Conservation (phyloP, 23 tunicate genomes). For the Corella eumyota region DNA sequence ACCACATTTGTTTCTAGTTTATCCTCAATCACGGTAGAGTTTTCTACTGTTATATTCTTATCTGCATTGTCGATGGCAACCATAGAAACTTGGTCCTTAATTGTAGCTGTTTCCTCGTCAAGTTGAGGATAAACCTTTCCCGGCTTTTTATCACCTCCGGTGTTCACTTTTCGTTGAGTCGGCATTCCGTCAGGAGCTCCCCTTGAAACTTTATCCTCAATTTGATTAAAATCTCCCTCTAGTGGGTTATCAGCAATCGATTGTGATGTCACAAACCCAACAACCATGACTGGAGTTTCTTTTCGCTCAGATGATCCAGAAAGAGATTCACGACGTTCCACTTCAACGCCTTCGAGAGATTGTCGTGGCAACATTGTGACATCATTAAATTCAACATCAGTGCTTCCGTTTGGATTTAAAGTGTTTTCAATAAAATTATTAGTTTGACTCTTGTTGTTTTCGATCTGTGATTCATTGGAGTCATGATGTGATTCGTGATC, state of each 20-base stretch:
- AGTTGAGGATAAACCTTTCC: too few relatives aligned
- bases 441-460: too few relatives aligned
- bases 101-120: too few relatives aligned
- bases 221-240: neutral
- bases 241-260: neutral
- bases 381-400: neutral
- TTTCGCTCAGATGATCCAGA: slow-evolving; percentile 24
- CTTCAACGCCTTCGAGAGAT: neutral
- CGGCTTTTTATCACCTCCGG: slow-evolving; percentile 5
- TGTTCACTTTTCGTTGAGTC: slow-evolving; percentile 22
- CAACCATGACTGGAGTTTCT: neutral
- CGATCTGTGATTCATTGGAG: too few relatives aligned
- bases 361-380: neutral
- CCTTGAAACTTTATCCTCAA: slow-evolving; percentile 6
- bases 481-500: too few relatives aligned
- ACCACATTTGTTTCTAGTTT: too few relatives aligned
- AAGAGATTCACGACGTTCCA: slow-evolving; percentile 4
- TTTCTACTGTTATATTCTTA: too few relatives aligned
- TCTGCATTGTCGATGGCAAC: too few relatives aligned
- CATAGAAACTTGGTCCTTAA: too few relatives aligned
- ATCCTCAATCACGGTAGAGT: too few relatives aligned
- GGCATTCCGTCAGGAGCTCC: slow-evolving; percentile 73
- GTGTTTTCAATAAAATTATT: too few relatives aligned
- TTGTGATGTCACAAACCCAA: slow-evolving; percentile 8
- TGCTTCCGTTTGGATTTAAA: too few relatives aligned